phyloP scores from a whole-genome alignment of 2,113 vertebrate species.

The Conger conger region DNA sequence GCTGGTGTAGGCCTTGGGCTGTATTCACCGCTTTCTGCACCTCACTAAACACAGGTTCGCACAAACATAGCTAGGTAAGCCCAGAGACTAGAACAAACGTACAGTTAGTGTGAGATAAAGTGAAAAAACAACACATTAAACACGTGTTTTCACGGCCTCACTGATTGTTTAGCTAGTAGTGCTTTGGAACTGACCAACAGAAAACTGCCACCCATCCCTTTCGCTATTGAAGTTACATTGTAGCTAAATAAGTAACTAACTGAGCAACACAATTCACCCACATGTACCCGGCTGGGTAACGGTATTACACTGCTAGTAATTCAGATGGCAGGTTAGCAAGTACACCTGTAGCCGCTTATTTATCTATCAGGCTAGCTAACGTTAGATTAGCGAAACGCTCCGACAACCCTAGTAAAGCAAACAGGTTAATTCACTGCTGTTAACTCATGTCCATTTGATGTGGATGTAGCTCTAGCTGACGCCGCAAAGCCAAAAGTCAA shows the following conservation, averaged over 20 bases:
- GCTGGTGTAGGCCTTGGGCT: constrained; percentile 90
- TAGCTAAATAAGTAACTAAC: no score
- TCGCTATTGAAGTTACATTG: no score
- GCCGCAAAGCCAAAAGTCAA: no score
- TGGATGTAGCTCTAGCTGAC: no score
- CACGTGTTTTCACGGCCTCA: background rate
- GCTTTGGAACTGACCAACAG: no score
- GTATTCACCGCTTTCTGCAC: constrained; percentile 96
- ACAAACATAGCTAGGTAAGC: constrained; percentile 3
- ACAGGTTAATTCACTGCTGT: background rate
- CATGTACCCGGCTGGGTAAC: no score
- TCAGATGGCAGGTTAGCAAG: background rate
- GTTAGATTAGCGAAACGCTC: background rate
- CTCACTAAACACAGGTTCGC: constrained; percentile 70
- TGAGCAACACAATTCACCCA: no score
- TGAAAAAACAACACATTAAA: background rate
- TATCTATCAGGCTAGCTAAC: background rate
- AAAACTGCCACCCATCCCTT: no score
- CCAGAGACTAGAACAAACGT: background rate
- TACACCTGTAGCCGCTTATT: background rate
- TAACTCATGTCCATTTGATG: background rate
- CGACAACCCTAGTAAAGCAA: background rate
- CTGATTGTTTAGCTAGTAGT: no score
- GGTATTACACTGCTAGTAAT: no score
- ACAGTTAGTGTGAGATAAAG: background rate